Percentiles rank a stretch among this genome's conserved stretches.
Evolutionary conservation across 2,888 invertebrate species (phyloP).

Genomic region (Ditula angustiorana): DNA sequence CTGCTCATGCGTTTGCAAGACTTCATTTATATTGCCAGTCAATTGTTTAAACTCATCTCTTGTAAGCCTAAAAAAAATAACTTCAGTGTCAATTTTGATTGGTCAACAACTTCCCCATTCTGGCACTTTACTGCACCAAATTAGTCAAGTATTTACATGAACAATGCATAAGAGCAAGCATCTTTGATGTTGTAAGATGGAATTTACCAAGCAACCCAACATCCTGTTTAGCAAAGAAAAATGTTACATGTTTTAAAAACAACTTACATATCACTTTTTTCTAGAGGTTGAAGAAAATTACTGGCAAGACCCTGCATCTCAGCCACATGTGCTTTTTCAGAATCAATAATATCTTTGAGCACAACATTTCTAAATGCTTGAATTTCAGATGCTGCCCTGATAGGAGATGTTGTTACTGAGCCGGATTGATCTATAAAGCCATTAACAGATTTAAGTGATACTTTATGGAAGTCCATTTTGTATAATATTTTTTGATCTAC

Average conservation of each 20-base stretch:
- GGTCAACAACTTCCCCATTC: no score
- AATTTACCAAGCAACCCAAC: neutral
- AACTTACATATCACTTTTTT: slow-evolving; percentile 94
- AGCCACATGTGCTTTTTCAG: slow-evolving; percentile 95
- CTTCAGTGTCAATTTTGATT: no score
- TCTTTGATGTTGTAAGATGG: no score
- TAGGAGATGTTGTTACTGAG: slow-evolving; percentile 87
- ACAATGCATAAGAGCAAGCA: no score
- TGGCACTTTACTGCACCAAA: no score
- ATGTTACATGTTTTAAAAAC: neutral
- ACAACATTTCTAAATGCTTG: slow-evolving; percentile 94
- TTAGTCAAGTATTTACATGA: no score
- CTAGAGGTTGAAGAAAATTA: slow-evolving; percentile 95
- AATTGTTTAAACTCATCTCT: slow-evolving; percentile 94
- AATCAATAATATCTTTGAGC: slow-evolving; percentile 95
- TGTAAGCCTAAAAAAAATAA: slow-evolving; percentile 91
- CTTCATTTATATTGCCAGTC: slow-evolving; percentile 95
- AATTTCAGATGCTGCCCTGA: slow-evolving; percentile 88
- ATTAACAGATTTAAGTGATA: neutral
- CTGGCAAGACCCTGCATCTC: slow-evolving; percentile 94
- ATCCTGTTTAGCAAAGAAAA: neutral
- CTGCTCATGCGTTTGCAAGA: slow-evolving; percentile 93
- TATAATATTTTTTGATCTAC: no score
- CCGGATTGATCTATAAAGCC: slow-evolving; percentile 77
- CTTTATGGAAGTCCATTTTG: no score